These are phyloP conservation scores for Cosmopolites sordidus DNA, from an alignment of 2,888 invertebrate species.

Conservation along the genomic window DNA sequence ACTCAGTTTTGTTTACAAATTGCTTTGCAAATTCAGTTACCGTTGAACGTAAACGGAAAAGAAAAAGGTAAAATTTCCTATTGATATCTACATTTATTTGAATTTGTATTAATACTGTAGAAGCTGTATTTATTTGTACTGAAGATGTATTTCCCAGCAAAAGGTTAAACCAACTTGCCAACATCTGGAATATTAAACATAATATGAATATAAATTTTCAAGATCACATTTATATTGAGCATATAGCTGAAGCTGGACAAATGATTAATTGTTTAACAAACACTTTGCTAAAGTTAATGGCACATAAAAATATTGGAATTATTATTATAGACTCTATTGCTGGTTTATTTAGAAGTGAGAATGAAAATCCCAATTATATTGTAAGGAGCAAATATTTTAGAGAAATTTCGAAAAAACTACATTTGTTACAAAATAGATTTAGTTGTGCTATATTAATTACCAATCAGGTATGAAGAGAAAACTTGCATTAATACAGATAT, in stretches of 20 bases:
- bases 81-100: neutral
- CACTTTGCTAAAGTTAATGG: conserved; percentile 54
- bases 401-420: conserved; percentile 54
- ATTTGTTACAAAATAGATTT: conserved; percentile 53
- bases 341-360: conserved; percentile 60
- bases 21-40: conserved; percentile 61
- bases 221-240: conserved; percentile 64
- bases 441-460: conserved; percentile 61
- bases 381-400: conserved; percentile 56
- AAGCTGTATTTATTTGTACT: conserved; percentile 69
- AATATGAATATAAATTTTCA: conserved; percentile 45
- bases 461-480: conserved; percentile 56
- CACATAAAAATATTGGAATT: conserved; percentile 48
- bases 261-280: conserved; percentile 53
- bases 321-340: conserved; percentile 72
- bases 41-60: conserved; percentile 52
- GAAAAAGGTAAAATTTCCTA: conserved; percentile 44
- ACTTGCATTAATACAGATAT: neutral
- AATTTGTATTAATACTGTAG: conserved; percentile 29
- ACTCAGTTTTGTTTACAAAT: conserved; percentile 75
- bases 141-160: conserved; percentile 73
- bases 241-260: conserved; percentile 56
- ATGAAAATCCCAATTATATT: conserved; percentile 48
- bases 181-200: conserved; percentile 40
- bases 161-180: conserved; percentile 57